These are phyloP conservation scores for Physella acuta DNA, from an alignment of 1,140 invertebrate genomes.

Conservation along the genomic window DNA sequence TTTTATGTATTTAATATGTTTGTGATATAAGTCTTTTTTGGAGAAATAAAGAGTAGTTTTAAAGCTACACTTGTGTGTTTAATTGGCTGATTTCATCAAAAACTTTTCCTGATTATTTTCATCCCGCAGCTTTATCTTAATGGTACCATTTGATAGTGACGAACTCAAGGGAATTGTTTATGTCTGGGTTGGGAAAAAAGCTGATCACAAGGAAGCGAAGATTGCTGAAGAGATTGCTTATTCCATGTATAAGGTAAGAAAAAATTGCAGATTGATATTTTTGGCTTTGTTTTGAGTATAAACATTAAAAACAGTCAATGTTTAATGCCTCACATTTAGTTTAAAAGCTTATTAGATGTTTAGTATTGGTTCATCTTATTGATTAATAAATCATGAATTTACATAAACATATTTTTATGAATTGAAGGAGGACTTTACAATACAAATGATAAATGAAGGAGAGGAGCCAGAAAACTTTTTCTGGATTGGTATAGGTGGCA, in stretches of 20 bases:
- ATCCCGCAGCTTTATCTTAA: conserved; percentile 91
- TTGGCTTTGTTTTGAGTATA: too few relatives aligned
- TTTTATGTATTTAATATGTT: too few relatives aligned
- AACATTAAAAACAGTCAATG: too few relatives aligned
- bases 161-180: conserved; percentile 92
- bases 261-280: conserved; percentile 11
- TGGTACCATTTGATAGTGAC: conserved; percentile 87
- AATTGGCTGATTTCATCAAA: too few relatives aligned
- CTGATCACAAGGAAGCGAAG: conserved; percentile 83
- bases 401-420: background rate
- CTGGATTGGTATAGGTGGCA: conserved; percentile 92
- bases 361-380: too few relatives aligned
- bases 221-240: conserved; percentile 91
- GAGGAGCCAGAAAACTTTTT: conserved; percentile 99
- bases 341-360: too few relatives aligned
- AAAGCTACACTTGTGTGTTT: too few relatives aligned
- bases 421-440: conserved; percentile 57
- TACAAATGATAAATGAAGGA: conserved; percentile 80
- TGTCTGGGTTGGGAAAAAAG: conserved; percentile 93
- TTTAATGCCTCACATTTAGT: too few relatives aligned
- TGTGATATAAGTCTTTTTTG: too few relatives aligned
- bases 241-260: conserved; percentile 80
- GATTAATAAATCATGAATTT: too few relatives aligned
- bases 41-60: too few relatives aligned
- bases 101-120: too few relatives aligned